Conservation (phyloP, 2,113 vertebrate genomes). For the Sphyrna mokarran region DNA sequence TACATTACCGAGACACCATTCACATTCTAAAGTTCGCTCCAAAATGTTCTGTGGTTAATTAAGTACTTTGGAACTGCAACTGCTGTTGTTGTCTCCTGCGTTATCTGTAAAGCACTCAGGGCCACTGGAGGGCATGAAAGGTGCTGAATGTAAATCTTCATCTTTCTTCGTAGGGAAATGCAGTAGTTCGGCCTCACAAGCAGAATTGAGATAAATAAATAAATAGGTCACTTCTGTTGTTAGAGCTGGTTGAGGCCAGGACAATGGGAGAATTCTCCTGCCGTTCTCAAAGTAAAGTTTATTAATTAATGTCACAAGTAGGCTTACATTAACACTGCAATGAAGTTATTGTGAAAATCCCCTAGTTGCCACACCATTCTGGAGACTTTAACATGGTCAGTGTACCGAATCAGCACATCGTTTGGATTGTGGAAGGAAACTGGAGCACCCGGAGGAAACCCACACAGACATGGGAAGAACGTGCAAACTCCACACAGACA, state of each 20-base stretch:
- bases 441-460: too few species aligned
- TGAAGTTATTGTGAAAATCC: too few species aligned
- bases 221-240: background rate
- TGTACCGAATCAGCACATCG: too few species aligned
- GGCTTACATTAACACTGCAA: too few species aligned
- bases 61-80: background rate
- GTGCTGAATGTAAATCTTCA: background rate
- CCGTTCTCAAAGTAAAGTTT: too few species aligned
- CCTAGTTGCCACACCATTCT: too few species aligned
- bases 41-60: background rate
- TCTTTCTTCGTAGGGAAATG: background rate
- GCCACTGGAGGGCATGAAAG: background rate
- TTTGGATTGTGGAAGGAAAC: too few species aligned
- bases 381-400: too few species aligned
- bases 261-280: background rate
- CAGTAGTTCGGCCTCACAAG: background rate
- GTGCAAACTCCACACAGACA: too few species aligned
- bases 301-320: background rate
- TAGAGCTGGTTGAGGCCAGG: background rate
- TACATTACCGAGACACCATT: background rate
- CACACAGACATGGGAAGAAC: too few species aligned
- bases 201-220: background rate
- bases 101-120: background rate
- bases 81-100: background rate
- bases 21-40: background rate